Base-by-base conservation (phyloP, 2,113 vertebrate genomes). In the Mus spicilegus region DNA sequence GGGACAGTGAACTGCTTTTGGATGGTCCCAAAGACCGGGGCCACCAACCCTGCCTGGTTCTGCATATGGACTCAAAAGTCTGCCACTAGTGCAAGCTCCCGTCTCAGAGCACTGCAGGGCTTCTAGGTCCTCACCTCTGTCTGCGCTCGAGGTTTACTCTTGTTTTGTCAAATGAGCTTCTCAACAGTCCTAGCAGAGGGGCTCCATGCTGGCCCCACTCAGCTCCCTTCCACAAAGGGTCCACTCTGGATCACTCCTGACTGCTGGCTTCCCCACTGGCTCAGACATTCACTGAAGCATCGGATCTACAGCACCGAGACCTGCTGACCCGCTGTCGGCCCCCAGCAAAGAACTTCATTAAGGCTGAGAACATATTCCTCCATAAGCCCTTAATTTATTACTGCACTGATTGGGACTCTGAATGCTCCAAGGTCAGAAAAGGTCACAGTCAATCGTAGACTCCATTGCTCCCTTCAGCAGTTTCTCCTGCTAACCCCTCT, bases 321-420 rank as follows among this genome's bases (percentile, higher is more conserved):
- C 94, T 94, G 91, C 92, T 97, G 96, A 96, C 95, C 96, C 51
- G 84, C 36, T 49, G 39, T 96, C 88, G 94, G 97, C 96, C 97
- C 96, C 97, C 97, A 97, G 97, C 96, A 94, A 98, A 97, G 96
- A 98, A 97, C 96, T 98, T 97, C 97, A 97, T 97, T 98, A 97
- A 97, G 84, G 87, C 94, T 0, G 7, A 96, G 93, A 97, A 98
- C 97, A 97, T 98, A 97, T 98, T 97, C 94, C 90, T 96, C 95
- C 87, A 97, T 95, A 98, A 97, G 97, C 96, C 96, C 95, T 98
- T 97, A 98, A 98, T 97, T 97, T 97, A 98, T 97, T 97, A 97
- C 93, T 87, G 87, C 2, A 2, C 84, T 97, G 96, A 97, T 70
- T 97, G 93, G 97, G 96, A 94, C 96, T 96, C 95, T 95, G 94